These are phyloP conservation scores for Poecile montanus DNA, from an alignment of 2,797 vertebrate genomes.

Conservation along the genomic window DNA sequence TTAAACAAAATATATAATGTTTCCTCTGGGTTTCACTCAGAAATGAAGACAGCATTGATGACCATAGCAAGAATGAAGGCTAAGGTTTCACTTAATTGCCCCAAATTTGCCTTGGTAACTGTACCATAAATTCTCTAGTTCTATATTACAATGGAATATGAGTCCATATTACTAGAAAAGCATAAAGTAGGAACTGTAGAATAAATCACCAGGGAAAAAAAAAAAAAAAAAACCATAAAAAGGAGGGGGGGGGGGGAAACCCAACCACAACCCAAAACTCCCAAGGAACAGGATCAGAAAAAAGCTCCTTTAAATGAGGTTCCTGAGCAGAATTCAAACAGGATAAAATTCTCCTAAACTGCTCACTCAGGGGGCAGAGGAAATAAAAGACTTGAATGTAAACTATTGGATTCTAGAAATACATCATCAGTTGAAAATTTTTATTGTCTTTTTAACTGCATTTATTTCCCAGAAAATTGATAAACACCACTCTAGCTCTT, in stretches of 20 bases:
- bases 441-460: not conserved
- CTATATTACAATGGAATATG: not conserved
- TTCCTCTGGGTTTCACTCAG: not conserved
- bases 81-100: not conserved
- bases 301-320: not conserved
- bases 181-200: not conserved
- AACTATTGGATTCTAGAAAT: not conserved
- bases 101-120: not conserved
- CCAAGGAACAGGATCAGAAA: not conserved
- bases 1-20: not conserved
- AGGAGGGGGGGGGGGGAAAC: fast-evolving
- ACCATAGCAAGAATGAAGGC: not conserved
- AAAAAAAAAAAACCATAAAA: not conserved
- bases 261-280: not conserved
- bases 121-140: not conserved
- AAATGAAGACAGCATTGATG: not conserved
- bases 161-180: not conserved
- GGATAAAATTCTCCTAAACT: not conserved
- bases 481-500: not conserved
- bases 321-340: not conserved
- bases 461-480: not conserved
- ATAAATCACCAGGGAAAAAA: not conserved
- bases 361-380: not conserved
- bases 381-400: not conserved
- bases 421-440: not conserved